Evolutionary conservation across 2,888 invertebrate genomes (phyloP).

Genomic region (Himalopsyche japonica): DNA sequence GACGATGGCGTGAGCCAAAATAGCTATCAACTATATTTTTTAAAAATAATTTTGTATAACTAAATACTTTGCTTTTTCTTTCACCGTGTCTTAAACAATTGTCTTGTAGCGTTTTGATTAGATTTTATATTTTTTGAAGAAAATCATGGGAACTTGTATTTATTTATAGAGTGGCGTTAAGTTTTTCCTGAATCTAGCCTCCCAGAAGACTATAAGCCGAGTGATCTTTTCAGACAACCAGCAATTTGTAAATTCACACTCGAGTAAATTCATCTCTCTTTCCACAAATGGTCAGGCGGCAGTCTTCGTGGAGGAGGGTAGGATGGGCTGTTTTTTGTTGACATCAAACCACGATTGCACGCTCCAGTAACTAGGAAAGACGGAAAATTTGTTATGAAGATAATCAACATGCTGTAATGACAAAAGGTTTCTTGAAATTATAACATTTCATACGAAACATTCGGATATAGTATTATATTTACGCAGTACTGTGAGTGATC

Average conservation of each 20-base stretch:
- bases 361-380: neutral
- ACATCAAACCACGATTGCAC: neutral
- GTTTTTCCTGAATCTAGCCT: neutral
- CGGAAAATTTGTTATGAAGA: neutral
- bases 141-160: neutral
- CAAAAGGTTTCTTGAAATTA: neutral
- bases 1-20: too few relatives aligned
- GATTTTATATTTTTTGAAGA: too few relatives aligned
- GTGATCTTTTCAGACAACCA: slow-evolving; percentile 34
- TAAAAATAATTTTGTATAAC: too few relatives aligned
- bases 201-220: slow-evolving; percentile 8
- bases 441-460: neutral
- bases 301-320: neutral
- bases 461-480: too few relatives aligned
- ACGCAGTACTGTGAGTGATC: too few relatives aligned
- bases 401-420: neutral
- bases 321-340: neutral
- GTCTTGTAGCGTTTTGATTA: too few relatives aligned
- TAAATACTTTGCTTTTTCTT: too few relatives aligned
- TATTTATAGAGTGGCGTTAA: neutral
- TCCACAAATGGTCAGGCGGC: slow-evolving; percentile 19
- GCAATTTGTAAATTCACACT: slow-evolving; percentile 39
- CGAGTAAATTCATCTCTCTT: slow-evolving; percentile 17
- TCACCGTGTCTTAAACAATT: too few relatives aligned
- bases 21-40: too few relatives aligned